Conservation (phyloP, 2,888 invertebrate species). For the Philereme vetulata region DNA sequence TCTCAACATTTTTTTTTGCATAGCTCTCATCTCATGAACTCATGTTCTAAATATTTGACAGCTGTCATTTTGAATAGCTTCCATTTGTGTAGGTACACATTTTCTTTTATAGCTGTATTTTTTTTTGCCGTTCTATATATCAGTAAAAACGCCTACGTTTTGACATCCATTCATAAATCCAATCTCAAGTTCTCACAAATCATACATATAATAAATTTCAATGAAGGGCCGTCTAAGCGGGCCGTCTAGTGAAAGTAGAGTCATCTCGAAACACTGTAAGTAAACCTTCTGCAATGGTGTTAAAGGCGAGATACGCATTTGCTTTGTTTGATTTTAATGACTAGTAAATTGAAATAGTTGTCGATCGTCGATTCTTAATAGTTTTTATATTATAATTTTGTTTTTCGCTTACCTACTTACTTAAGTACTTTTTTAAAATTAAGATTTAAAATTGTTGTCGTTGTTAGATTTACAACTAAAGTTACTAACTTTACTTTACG, state of each 20-base stretch:
- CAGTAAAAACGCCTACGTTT: slow-evolving; percentile 31
- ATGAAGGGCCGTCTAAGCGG: slow-evolving; percentile 56
- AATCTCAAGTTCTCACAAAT: slow-evolving; percentile 39
- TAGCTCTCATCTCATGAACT: background rate
- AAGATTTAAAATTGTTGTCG: no score
- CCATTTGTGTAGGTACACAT: background rate
- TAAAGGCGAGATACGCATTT: slow-evolving; percentile 10
- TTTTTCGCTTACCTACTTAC: no score
- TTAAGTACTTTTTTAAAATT: no score
- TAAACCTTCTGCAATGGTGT: slow-evolving; percentile 17
- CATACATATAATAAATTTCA: slow-evolving; percentile 43
- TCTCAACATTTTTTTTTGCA: no score
- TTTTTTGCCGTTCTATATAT: slow-evolving; percentile 12
- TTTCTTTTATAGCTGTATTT: slow-evolving; percentile 9
- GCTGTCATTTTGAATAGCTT: slow-evolving; percentile 1
- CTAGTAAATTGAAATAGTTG: slow-evolving; percentile 30
- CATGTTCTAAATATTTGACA: background rate
- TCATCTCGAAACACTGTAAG: slow-evolving; percentile 20
- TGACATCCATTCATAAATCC: slow-evolving; percentile 35
- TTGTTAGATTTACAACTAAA: no score
- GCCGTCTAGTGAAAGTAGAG: slow-evolving; percentile 67
- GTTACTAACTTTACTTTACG: no score
- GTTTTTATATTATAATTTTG: background rate
- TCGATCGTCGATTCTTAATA: slow-evolving; percentile 21
- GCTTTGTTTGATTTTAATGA: slow-evolving; percentile 16